phyloP scores from a whole-genome alignment of 30 jellyfish, hydroid and myxozoan genomes.

The Hydra vulgaris region DNA sequence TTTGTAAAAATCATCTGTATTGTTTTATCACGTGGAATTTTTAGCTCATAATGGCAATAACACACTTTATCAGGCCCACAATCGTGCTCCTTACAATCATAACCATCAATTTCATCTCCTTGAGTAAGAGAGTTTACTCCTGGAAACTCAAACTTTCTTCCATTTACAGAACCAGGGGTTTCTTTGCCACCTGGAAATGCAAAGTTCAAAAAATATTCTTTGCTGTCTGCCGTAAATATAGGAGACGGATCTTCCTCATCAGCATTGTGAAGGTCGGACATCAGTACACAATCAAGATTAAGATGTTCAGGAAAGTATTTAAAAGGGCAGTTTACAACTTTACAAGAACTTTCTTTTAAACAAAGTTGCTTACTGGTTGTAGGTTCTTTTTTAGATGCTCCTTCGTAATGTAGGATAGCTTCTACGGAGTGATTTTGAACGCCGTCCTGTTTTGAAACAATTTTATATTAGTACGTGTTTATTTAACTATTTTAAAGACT shows the following conservation, averaged over 20 bases:
- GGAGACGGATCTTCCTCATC: conserved; percentile 55
- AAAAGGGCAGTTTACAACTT: conserved; percentile 78
- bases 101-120: conserved; percentile 58
- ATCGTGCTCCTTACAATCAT: conserved; percentile 57
- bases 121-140: conserved; percentile 80
- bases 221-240: conserved; percentile 39
- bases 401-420: conserved; percentile 75
- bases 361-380: conserved; percentile 41
- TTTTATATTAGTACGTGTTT: too few relatives aligned
- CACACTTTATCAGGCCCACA: conserved; percentile 90
- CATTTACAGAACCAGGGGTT: conserved; percentile 90
- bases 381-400: conserved; percentile 52
- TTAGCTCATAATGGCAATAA: conserved; percentile 56
- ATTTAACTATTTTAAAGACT: too few relatives aligned
- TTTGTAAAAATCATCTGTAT: conserved; percentile 82
- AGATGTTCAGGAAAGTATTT: conserved; percentile 48
- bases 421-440: conserved; percentile 29
- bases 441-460: neutral
- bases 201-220: conserved; percentile 63
- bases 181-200: conserved; percentile 70
- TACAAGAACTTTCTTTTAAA: conserved; percentile 30
- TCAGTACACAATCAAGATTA: conserved; percentile 34
- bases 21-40: conserved; percentile 56
- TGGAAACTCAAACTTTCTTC: conserved; percentile 68
- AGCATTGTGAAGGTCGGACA: conserved; percentile 45